Evolutionary conservation across 1,140 invertebrate species (phyloP), one percentile per base, ranked within the genome.

Genomic region (Sinella curviseta): DNA sequence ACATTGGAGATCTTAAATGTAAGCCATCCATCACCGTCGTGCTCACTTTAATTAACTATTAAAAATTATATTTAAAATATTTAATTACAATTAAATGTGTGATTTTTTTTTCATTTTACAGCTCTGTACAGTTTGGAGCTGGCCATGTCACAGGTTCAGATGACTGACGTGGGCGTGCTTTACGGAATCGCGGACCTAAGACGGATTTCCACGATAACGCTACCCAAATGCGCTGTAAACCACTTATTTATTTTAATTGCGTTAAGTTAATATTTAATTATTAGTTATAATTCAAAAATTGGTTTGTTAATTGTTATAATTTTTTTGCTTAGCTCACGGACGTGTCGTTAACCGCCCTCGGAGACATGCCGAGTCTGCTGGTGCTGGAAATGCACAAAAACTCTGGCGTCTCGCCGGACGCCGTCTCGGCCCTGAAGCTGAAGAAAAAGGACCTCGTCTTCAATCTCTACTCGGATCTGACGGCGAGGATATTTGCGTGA

Each of bases 171-270:
- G 3, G 65, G 8, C 12, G n/a, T 70, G 2, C 31, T 70, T 2
- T 70, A 70, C 31, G 65, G 65, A 70, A 70, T 70, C 30, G 65
- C 28, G 12, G 65, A 30, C 8, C 31, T 70, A 33, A 70, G n/a
- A 33, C 26, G 65, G 8, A n/a, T 70, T 31, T 31, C 65, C 1
- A 70, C 26, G 1, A 33, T 70, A 70, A 70, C 65, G 31, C 31
- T 70, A 30, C 65, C 65, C 3, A 70, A 70, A 70, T 70, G 65
- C 65, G 24, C 30, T 8, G 65, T 70, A 70, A 3, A 26, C 57
- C 4, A 60, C 12, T 60, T 60, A 26, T 60, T 4, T 60, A 60
- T 14, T 60, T 17, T 17, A 60, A n/a, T 17, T 16, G 57, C 24
- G 24, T 17, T 60, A 60, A 48, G 39, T 26, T 3, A 12, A 60